Conservation (phyloP, 2,888 invertebrate species). For the Drosophila merina region DNA sequence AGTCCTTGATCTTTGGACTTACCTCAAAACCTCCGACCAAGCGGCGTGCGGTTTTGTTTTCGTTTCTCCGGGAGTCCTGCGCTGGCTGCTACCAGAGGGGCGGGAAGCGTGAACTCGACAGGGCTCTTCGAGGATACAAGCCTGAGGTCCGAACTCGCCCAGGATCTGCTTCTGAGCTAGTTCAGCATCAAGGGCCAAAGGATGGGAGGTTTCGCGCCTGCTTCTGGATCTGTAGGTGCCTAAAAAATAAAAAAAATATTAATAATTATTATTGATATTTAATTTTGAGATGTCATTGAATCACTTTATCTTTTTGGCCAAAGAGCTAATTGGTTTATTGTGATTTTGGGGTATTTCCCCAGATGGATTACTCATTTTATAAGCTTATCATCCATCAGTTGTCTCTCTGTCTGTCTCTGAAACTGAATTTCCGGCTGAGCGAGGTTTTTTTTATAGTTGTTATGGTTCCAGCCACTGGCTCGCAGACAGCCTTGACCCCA, state of each 20-base stretch:
- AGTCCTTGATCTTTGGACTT: slow-evolving; percentile 61
- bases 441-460: slow-evolving; percentile 8
- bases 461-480: slow-evolving; percentile 37
- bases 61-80: slow-evolving; percentile 30
- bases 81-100: slow-evolving; percentile 70
- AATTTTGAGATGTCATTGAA: slow-evolving; percentile 1
- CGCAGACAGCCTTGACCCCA: slow-evolving; percentile 70
- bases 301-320: neutral
- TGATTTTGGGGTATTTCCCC: slow-evolving; percentile 43
- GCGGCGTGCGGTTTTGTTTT: slow-evolving; percentile 57
- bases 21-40: slow-evolving; percentile 89
- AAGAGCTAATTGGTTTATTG: slow-evolving; percentile 20
- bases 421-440: slow-evolving; percentile 15
- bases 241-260: slow-evolving; percentile 70
- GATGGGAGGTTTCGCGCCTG: slow-evolving; percentile 85
- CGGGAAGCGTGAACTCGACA: slow-evolving; percentile 85
- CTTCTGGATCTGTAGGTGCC: slow-evolving; percentile 89
- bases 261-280: slow-evolving; percentile 17
- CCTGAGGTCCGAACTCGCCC: slow-evolving; percentile 90
- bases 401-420: slow-evolving; percentile 3
- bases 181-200: slow-evolving; percentile 86
- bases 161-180: slow-evolving; percentile 92
- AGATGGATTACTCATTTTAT: slow-evolving; percentile 36
- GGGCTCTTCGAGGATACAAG: slow-evolving; percentile 91
- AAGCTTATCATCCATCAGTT: slow-evolving; percentile 25